These are phyloP conservation scores for Amphiprion percula DNA, from an alignment of 2,113 vertebrate genomes.

Conservation along the genomic window DNA sequence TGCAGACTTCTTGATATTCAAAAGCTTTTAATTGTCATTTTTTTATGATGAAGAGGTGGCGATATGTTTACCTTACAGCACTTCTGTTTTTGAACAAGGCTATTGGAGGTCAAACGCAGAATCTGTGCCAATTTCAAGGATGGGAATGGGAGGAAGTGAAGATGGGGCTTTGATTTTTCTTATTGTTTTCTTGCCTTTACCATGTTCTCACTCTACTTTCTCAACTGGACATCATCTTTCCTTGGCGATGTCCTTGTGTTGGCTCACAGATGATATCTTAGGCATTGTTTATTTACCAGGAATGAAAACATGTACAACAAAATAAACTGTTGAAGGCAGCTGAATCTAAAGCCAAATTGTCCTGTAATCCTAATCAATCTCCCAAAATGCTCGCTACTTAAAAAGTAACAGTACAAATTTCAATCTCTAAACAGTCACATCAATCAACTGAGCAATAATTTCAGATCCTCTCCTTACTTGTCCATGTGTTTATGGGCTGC, in stretches of 20 bases:
- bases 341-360: slow-evolving; percentile 58
- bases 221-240: slow-evolving; percentile 1
- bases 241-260: slow-evolving; percentile 3
- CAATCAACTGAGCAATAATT: slow-evolving; percentile 70
- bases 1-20: slow-evolving; percentile 68
- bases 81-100: slow-evolving; percentile 43
- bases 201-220: slow-evolving; percentile 9
- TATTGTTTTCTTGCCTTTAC: slow-evolving; percentile 47
- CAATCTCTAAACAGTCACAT: slow-evolving; percentile 20
- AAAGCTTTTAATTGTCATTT: slow-evolving; percentile 67
- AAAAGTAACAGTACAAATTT: slow-evolving; percentile 2
- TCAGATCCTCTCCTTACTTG: slow-evolving; percentile 2
- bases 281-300: slow-evolving; percentile 12
- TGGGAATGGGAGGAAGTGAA: not conserved
- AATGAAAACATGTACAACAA: slow-evolving; percentile 31
- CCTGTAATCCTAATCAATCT: slow-evolving; percentile 14
- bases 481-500: slow-evolving; percentile 21
- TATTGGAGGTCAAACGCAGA: slow-evolving; percentile 39
- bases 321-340: slow-evolving; percentile 53
- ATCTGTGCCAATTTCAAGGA: slow-evolving; percentile 58
- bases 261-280: slow-evolving; percentile 17
- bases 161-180: not conserved
- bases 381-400: not conserved
- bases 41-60: slow-evolving; percentile 48
- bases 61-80: slow-evolving; percentile 60